phyloP scores from a whole-genome alignment of 1,140 invertebrate species.

The Drosophila sturtevanti region DNA sequence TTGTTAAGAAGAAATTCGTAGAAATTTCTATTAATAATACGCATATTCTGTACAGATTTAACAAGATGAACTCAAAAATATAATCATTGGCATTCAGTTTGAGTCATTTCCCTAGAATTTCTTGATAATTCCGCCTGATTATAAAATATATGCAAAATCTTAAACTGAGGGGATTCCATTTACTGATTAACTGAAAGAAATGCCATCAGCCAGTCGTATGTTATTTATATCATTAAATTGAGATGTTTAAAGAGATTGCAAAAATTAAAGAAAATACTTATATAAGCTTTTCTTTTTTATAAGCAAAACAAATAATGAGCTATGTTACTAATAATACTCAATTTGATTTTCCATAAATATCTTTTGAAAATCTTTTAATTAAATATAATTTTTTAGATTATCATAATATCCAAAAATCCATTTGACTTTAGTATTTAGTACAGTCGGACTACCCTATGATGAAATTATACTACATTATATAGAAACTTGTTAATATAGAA shows the following conservation, averaged over 20 bases:
- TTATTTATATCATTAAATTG: too few species aligned
- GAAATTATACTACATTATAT: too few species aligned
- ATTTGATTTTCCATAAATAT: too few species aligned
- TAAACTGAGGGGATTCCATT: not conserved
- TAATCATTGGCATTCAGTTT: constrained; percentile 10
- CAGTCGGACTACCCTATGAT: too few species aligned
- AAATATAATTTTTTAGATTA: too few species aligned
- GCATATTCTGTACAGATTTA: constrained; percentile 40
- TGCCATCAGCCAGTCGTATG: not conserved
- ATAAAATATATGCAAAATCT: not conserved
- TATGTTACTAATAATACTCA: too few species aligned
- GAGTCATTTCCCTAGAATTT: constrained; percentile 67
- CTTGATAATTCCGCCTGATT: constrained; percentile 36
- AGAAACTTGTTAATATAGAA: too few species aligned
- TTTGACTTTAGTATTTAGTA: too few species aligned
- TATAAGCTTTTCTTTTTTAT: not conserved
- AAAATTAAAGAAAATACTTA: not conserved
- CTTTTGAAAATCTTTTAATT: too few species aligned
- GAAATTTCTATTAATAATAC: constrained; percentile 71
- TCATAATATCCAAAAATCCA: too few species aligned
- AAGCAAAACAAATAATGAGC: too few species aligned
- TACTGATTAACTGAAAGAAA: not conserved
- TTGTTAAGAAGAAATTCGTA: constrained; percentile 44
- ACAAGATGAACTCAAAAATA: constrained; percentile 26
- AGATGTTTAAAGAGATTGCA: too few species aligned